Conservation (phyloP, 1,140 invertebrate species). For the Rhagoletis zephyria region DNA sequence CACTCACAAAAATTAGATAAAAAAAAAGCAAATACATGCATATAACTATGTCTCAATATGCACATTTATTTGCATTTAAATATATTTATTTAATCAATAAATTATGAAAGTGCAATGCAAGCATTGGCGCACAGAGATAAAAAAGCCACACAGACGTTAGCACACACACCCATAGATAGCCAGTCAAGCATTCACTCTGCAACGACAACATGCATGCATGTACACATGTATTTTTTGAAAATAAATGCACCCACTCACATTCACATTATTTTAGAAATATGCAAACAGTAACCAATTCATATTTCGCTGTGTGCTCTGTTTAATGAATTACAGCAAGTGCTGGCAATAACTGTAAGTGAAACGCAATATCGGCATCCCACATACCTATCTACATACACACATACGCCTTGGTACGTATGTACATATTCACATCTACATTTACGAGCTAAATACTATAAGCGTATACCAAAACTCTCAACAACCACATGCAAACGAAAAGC, state of each 20-base stretch:
- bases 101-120: neutral
- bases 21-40: too few species aligned
- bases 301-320: neutral
- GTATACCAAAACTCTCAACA: too few species aligned
- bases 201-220: neutral
- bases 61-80: too few species aligned
- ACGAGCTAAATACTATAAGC: too few species aligned
- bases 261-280: neutral
- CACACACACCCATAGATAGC: neutral
- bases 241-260: neutral
- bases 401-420: too few species aligned
- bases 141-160: neutral
- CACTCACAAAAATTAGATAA: too few species aligned
- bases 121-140: neutral
- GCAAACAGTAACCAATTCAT: neutral
- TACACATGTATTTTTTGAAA: neutral
- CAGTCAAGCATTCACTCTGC: neutral
- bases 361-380: neutral
- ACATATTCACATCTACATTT: too few species aligned
- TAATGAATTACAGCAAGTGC: neutral
- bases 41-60: too few species aligned
- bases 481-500: too few species aligned
- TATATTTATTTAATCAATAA: too few species aligned
- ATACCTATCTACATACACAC: too few species aligned
- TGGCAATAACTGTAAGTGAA: neutral